Evolutionary conservation across 2,113 vertebrate genomes (phyloP), one percentile per base, ranked within the genome.

Genomic region (Carollia perspicillata): DNA sequence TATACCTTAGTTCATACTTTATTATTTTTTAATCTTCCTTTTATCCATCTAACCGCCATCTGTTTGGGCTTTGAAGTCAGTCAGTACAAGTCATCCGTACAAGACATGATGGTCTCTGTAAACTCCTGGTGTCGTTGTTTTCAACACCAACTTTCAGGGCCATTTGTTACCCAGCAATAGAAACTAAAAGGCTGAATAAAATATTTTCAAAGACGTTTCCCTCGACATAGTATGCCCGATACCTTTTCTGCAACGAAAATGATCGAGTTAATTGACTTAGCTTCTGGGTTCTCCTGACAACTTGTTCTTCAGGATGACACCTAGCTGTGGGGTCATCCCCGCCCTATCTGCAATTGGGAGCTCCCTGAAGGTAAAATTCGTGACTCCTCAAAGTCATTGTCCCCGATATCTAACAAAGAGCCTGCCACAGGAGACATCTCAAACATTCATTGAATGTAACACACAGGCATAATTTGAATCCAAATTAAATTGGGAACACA

Each of bases 281-380:
- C 23, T 47, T 49, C 44, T 71, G 6, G 75, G 35, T 60, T 63
- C 49, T 71, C 18, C 4, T 8, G 4, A 28, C 5, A 3, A 5
- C 20, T 30, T 26, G 16, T n/a, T 91, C 71, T 53, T 44, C 12
- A 13, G n/a, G 18, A 8, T 33, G 35, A 26, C 0, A 3, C 37
- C 88, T 5, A 49, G 14, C 4, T 12, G 0, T 3, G 17, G 4
- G 3, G 17, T 17, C n/a, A n/a, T n/a, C n/a, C n/a, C 26, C 30
- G 65, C 63, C 26, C n/a, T 51, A 3, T 37, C 5, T 84, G 8
- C 17, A 23, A 2, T 0, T 11, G 3, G 44, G 1, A 77, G 3
- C 22, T 65, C 65, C 28, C 84, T 7, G 26, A 55, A 90, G 22
- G 20, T 4, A 77, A 23, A 66, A 79, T 11, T 33, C 58, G 0